Conservation (phyloP, 2,888 invertebrate genomes). For the Torymus auratus region DNA sequence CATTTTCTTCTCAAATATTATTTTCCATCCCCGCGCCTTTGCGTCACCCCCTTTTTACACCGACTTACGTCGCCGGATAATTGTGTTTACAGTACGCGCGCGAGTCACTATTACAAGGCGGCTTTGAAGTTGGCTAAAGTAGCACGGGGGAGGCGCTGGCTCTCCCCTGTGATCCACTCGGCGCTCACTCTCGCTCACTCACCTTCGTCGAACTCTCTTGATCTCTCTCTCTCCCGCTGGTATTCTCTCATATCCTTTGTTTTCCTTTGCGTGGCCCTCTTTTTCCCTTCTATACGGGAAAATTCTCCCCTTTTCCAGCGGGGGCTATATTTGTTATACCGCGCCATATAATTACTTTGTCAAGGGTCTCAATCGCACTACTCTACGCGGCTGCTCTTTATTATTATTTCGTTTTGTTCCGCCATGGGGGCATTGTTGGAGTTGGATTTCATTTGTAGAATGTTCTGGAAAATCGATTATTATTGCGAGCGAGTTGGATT, state of each 20-base stretch:
- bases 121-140: conserved; percentile 48
- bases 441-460: too few relatives aligned
- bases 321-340: too few relatives aligned
- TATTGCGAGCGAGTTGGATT: too few relatives aligned
- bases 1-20: conserved; percentile 46
- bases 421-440: too few relatives aligned
- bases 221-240: not conserved
- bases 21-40: conserved; percentile 32
- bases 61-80: conserved; percentile 31
- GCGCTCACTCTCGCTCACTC: not conserved
- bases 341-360: too few relatives aligned
- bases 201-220: not conserved
- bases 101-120: conserved; percentile 46
- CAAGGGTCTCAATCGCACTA: too few relatives aligned
- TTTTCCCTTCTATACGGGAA: not conserved
- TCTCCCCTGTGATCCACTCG: conserved; percentile 28
- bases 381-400: too few relatives aligned
- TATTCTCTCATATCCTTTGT: not conserved
- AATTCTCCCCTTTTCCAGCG: too few relatives aligned
- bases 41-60: not conserved
- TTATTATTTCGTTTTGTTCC: too few relatives aligned
- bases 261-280: not conserved
- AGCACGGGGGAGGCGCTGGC: not conserved
- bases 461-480: too few relatives aligned
- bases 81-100: conserved; percentile 48